These are phyloP conservation scores for Mesocricetus auratus DNA, from an alignment of 2,113 vertebrate genomes.

Conservation along the genomic window DNA sequence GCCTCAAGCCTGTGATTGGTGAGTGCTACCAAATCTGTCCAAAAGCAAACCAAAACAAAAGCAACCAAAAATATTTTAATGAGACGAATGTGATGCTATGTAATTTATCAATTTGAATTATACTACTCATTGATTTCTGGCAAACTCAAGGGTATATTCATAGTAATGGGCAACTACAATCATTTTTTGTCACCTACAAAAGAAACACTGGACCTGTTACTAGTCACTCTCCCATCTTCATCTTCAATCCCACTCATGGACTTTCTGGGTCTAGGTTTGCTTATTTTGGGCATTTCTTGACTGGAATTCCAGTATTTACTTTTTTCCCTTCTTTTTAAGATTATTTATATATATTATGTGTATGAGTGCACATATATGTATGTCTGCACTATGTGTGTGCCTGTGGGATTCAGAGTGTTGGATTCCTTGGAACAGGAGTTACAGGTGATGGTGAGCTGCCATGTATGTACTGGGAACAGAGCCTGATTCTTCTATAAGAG, in stretches of 20 bases:
- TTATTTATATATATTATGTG: too few relatives aligned
- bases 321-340: neutral
- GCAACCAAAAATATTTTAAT: neutral
- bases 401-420: neutral
- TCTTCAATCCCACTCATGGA: neutral
- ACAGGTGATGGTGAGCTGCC: neutral
- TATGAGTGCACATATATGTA: neutral
- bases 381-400: neutral
- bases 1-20: neutral
- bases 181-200: neutral
- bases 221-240: neutral
- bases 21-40: neutral
- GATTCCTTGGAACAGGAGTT: neutral
- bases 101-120: slow-evolving; percentile 22
- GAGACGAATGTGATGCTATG: neutral
- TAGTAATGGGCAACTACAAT: neutral
- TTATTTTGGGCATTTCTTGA: slow-evolving; percentile 10
- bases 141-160: neutral
- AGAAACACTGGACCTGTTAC: neutral
- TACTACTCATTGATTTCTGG: neutral
- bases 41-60: neutral
- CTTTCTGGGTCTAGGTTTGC: slow-evolving; percentile 15
- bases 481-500: neutral
- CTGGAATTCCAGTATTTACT: neutral
- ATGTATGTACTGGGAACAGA: neutral